phyloP scores from a whole-genome alignment of 2,797 vertebrate species.

The Cottoperca gobio region DNA sequence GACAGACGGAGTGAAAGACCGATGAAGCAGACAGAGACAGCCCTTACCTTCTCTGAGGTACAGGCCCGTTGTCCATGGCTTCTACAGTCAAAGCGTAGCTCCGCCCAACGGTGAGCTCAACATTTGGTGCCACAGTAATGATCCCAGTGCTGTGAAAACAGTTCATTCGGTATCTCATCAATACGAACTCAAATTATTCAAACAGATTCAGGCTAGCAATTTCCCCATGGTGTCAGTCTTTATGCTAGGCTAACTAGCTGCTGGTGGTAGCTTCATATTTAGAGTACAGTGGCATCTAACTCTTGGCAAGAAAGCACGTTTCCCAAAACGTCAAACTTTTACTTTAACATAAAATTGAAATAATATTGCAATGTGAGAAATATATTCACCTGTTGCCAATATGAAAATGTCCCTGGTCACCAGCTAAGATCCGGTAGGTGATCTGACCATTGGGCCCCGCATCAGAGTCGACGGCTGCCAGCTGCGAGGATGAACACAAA shows the following conservation, averaged over 20 bases:
- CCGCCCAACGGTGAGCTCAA: conserved; percentile 84
- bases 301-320: neutral
- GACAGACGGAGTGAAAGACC: conserved; percentile 10
- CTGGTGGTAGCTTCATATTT: neutral
- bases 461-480: conserved; percentile 92
- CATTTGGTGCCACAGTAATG: conserved; percentile 87
- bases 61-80: conserved; percentile 90
- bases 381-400: conserved; percentile 84
- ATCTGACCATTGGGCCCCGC: conserved; percentile 92
- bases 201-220: neutral
- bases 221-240: neutral
- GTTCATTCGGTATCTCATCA: neutral
- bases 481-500: conserved; percentile 78
- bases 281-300: neutral
- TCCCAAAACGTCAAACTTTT: neutral
- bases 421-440: conserved; percentile 91
- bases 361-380: neutral
- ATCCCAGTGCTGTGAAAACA: conserved; percentile 82
- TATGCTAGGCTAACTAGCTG: neutral
- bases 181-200: no score
- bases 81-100: conserved; percentile 92
- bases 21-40: conserved; percentile 2
- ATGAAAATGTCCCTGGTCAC: conserved; percentile 89
- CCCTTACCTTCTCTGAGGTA: conserved; percentile 89
- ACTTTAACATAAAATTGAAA: neutral